Conservation (phyloP, 1,140 invertebrate species). For the Pseudomyrmex cubaensis region DNA sequence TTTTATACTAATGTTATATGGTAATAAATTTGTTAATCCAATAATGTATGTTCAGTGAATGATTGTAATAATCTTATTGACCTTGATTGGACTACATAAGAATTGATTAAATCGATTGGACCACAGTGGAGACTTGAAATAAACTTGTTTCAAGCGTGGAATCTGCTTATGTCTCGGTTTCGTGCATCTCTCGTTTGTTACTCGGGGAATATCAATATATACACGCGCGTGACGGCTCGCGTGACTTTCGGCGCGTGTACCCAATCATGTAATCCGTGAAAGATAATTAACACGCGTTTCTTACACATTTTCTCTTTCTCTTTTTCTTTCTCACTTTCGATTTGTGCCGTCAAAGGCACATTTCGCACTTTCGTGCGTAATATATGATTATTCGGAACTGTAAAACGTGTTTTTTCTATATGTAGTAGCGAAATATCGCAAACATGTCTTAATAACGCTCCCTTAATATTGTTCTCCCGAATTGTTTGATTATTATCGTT, state of each 20-base stretch:
- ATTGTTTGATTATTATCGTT: conserved; percentile 41
- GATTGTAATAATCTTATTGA: conserved; percentile 50
- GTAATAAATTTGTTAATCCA: conserved; percentile 45
- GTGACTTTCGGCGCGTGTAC: conserved; percentile 68
- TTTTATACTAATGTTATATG: too few relatives aligned
- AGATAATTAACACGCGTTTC: conserved; percentile 67
- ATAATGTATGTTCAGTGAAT: conserved; percentile 6
- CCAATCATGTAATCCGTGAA: conserved; percentile 66
- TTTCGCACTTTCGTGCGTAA: conserved; percentile 54
- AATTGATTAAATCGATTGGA: conserved; percentile 44
- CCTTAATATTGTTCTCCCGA: conserved; percentile 16
- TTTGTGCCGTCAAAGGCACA: conserved; percentile 39
- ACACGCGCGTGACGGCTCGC: conserved; percentile 27
- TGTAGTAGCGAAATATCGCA: conserved; percentile 19
- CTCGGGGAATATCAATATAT: conserved; percentile 39
- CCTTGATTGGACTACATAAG: conserved; percentile 28
- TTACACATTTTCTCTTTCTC: conserved; percentile 24
- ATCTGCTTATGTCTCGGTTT: conserved; percentile 54
- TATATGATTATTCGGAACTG: conserved; percentile 48
- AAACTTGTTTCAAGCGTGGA: conserved; percentile 50
- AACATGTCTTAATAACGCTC: conserved; percentile 36
- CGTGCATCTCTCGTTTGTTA: conserved; percentile 57
- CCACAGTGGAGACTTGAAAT: conserved; percentile 28
- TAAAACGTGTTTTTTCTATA: conserved; percentile 22
- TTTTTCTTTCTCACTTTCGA: conserved; percentile 17